Conservation (phyloP, 2,888 invertebrate genomes). For the Falcaria lacertinaria region DNA sequence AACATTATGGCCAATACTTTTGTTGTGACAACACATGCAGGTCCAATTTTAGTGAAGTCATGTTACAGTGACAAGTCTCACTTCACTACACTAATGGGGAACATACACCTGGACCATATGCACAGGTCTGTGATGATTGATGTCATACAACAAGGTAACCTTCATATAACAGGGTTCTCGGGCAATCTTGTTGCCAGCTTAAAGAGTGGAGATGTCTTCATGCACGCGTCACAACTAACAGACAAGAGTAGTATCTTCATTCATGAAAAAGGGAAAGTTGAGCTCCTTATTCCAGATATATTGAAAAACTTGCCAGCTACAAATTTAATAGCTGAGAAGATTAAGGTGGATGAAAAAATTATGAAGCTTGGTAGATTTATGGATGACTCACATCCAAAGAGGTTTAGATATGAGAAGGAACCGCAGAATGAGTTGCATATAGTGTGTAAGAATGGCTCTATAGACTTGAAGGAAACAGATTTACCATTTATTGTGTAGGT, state of each 20-base stretch:
- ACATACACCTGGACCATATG: conserved; percentile 56
- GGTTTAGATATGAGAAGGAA: conserved; percentile 68
- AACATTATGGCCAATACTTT: conserved; percentile 68
- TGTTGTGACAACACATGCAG: conserved; percentile 59
- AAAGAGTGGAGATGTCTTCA: conserved; percentile 70
- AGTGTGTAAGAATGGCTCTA: conserved; percentile 75
- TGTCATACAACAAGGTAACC: conserved; percentile 67
- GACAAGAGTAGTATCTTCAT: conserved; percentile 74
- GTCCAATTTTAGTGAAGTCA: conserved; percentile 63
- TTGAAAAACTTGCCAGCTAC: conserved; percentile 66
- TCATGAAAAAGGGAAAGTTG: conserved; percentile 73
- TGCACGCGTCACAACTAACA: conserved; percentile 64
- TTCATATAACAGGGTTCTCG: conserved; percentile 66
- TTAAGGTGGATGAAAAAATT: conserved; percentile 68
- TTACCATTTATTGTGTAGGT: conserved; percentile 54
- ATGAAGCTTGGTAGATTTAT: conserved; percentile 67
- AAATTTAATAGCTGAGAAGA: conserved; percentile 72
- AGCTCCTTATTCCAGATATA: conserved; percentile 62
- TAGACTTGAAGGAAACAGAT: conserved; percentile 66
- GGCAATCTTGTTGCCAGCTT: conserved; percentile 67
- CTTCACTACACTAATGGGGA: conserved; percentile 69
- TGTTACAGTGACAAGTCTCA: conserved; percentile 72
- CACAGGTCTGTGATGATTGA: conserved; percentile 67
- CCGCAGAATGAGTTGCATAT: conserved; percentile 66
- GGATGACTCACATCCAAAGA: conserved; percentile 69